Evolutionary conservation across 2,888 invertebrate genomes (phyloP).

Genomic region (Coelogynopora nodosa): DNA sequence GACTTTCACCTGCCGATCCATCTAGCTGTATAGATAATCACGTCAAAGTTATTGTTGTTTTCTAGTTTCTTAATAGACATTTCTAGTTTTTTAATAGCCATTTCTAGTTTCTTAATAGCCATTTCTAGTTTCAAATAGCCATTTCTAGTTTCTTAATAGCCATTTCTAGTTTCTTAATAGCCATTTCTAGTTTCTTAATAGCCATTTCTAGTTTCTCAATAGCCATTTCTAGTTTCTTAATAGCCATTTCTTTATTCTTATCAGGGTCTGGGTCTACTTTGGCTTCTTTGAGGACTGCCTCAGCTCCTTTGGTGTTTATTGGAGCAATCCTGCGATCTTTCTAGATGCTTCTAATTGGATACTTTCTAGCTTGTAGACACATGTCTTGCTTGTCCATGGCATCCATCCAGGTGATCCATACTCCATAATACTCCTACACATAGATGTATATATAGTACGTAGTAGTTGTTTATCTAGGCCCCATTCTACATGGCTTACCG

Average conservation of each 20-base stretch:
- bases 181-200: too few species aligned
- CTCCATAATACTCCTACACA: background rate
- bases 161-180: background rate
- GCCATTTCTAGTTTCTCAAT: background rate
- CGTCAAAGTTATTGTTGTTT: background rate
- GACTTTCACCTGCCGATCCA: background rate
- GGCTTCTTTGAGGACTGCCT: background rate
- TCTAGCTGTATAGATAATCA: background rate
- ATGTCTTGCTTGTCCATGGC: background rate
- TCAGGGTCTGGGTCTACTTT: too few species aligned
- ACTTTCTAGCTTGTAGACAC: background rate
- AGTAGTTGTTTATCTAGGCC: background rate
- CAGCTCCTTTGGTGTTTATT: background rate
- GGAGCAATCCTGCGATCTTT: background rate
- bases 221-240: background rate
- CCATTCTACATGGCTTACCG: background rate
- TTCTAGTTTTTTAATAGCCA: background rate
- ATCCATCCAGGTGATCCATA: background rate
- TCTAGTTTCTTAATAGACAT: background rate
- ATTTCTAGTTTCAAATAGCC: too few species aligned
- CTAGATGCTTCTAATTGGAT: background rate
- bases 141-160: background rate
- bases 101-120: too few species aligned
- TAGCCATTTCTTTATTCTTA: background rate
- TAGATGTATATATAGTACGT: background rate